Conservation (phyloP, 2,113 vertebrate species). For the Rhabdornis inornatus region DNA sequence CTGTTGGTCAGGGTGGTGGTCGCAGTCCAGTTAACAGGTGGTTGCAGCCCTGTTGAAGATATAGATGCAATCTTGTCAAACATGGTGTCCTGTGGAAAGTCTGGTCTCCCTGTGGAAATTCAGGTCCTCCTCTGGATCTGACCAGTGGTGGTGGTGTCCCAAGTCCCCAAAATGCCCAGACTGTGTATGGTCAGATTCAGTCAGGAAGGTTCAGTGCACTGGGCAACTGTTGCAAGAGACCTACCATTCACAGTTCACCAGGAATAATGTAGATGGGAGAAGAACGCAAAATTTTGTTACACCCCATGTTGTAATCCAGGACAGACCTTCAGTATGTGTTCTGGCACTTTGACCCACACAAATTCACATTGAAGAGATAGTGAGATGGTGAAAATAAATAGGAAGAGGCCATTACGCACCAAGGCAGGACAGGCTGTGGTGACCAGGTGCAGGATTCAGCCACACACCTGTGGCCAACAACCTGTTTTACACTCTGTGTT, state of each 20-base stretch:
- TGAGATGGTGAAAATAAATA: not conserved
- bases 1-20: not conserved
- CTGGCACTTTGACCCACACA: not conserved
- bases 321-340: not conserved
- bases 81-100: not conserved
- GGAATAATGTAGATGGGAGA: not conserved
- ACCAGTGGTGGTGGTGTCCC: not conserved
- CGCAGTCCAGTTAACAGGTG: not conserved
- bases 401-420: not conserved
- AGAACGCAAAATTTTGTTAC: not conserved
- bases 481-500: not conserved
- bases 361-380: not conserved
- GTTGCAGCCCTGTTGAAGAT: not conserved
- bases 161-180: not conserved
- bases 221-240: not conserved
- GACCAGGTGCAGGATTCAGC: not conserved
- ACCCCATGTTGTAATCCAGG: accelerated
- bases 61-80: not conserved
- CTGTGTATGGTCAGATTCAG: not conserved
- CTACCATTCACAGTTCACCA: not conserved
- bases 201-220: not conserved
- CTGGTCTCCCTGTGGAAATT: not conserved
- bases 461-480: not conserved
- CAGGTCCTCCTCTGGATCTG: not conserved
- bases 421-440: not conserved